phyloP scores from a whole-genome alignment of 1,140 invertebrate species.

The Nephotettix cincticeps region DNA sequence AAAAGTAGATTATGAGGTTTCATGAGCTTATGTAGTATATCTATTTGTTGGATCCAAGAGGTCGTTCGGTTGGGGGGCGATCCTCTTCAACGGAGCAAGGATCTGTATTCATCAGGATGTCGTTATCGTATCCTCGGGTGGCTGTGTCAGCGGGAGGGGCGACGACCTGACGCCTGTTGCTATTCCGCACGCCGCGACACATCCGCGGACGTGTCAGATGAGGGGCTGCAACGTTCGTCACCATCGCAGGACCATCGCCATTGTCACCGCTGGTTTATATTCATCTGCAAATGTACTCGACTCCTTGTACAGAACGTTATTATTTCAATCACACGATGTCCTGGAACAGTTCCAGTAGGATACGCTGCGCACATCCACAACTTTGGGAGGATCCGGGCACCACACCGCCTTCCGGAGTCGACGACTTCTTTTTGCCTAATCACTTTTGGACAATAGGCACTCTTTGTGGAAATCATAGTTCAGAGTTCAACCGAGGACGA shows the following conservation, averaged over 20 bases:
- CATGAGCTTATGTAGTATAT: too few relatives aligned
- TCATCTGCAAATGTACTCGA: constrained; percentile 14
- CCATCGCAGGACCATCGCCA: neutral
- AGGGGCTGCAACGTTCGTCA: neutral
- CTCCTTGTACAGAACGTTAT: constrained; percentile 8
- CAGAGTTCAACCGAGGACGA: constrained; percentile 13
- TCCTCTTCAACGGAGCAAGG: too few relatives aligned
- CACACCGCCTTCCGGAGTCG: neutral
- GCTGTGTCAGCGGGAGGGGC: too few relatives aligned
- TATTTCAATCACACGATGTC: constrained; percentile 4
- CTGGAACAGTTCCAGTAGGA: constrained; percentile 1
- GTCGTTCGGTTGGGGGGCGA: too few relatives aligned
- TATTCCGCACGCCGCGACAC: neutral
- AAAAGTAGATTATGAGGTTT: too few relatives aligned
- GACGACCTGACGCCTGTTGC: too few relatives aligned
- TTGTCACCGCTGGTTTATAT: neutral
- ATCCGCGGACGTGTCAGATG: neutral
- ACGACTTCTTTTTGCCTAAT: neutral
- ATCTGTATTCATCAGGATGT: too few relatives aligned
- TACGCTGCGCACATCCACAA: neutral
- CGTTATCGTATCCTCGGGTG: too few relatives aligned
- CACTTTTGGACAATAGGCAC: neutral
- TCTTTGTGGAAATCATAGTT: constrained; percentile 16
- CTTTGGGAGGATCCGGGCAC: neutral
- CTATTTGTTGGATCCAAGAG: too few relatives aligned